phyloP scores from a whole-genome alignment of 1,140 invertebrate genomes.

The Drosophila subpulchrella region DNA sequence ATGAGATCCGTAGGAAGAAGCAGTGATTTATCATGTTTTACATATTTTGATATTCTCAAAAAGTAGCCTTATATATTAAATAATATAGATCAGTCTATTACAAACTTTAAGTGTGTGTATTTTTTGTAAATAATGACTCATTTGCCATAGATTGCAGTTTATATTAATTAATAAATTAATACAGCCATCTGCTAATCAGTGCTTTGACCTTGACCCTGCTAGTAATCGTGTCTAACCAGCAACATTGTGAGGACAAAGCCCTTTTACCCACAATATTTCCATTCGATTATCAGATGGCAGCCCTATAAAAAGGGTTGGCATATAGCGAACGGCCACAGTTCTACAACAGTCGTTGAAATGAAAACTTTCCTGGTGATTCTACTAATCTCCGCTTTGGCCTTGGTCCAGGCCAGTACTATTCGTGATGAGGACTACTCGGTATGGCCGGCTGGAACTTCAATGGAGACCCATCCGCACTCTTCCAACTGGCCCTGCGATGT shows the following conservation, averaged over 20 bases:
- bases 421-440: constrained; percentile 14
- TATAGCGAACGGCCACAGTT: constrained; percentile 1
- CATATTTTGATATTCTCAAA: constrained; percentile 6
- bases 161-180: neutral
- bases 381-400: constrained; percentile 22
- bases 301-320: constrained; percentile 19
- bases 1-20: neutral
- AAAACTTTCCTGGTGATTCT: constrained; percentile 16
- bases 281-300: neutral
- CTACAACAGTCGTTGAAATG: constrained; percentile 25
- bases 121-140: neutral
- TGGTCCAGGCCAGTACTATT: constrained; percentile 25
- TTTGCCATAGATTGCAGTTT: neutral
- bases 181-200: neutral
- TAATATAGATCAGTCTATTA: no score
- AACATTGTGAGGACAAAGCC: neutral
- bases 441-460: neutral
- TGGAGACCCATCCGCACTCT: constrained; percentile 3
- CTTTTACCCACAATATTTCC: neutral
- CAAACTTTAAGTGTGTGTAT: neutral
- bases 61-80: neutral
- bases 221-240: neutral
- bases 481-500: constrained; percentile 56
- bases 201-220: neutral
- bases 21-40: constrained; percentile 2